Base-by-base conservation (phyloP, 2,888 invertebrate species). In the Itoplectis maculator region DNA sequence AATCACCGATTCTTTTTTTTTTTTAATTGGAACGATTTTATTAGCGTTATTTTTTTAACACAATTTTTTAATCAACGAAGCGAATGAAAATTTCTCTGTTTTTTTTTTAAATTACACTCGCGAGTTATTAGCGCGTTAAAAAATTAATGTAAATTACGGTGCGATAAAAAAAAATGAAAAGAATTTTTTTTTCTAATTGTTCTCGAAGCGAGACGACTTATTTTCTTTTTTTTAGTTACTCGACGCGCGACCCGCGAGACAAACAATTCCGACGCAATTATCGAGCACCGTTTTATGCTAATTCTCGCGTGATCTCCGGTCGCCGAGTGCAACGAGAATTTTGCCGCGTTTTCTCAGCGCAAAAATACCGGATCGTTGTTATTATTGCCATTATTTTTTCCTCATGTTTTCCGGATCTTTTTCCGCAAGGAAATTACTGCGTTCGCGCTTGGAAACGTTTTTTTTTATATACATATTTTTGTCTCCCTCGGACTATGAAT, bases 181-280 rank as follows among this genome's bases (percentile, higher is more conserved):
- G n/a, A n/a, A n/a, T n/a, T 37, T 37, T 18, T n/a, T n/a, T n/a
- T n/a, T n/a, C n/a, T n/a, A n/a, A n/a, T n/a, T n/a, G 42, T 20
- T 23, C 49, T 68, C 49, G 35, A 59, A 68, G 68, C 5, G 35
- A 66, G 59, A n/a, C n/a, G n/a, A n/a, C n/a, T n/a, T n/a, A n/a
- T n/a, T n/a, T n/a, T n/a, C n/a, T n/a, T n/a, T 29, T 29, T 29
- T 3, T 29, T 29, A 73, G 18, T 61, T 20, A 35, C 49, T 61
- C 9, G 29, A 49, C 11, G 9, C 47, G 42, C n/a, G n/a, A n/a
- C n/a, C n/a, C n/a, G 13, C 47, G 72, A 59, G 29, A 68, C 49
- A 63, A 73, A 20, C 2, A 13, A 51, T 18, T 35, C 9, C n/a
- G 37, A 4, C 15, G 20, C 20, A 13, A 45, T 0, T 20, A 65